Evolutionary conservation across 2,888 invertebrate genomes (phyloP), one percentile per base, ranked within the genome.

Genomic region (Nemapogon koenigi): DNA sequence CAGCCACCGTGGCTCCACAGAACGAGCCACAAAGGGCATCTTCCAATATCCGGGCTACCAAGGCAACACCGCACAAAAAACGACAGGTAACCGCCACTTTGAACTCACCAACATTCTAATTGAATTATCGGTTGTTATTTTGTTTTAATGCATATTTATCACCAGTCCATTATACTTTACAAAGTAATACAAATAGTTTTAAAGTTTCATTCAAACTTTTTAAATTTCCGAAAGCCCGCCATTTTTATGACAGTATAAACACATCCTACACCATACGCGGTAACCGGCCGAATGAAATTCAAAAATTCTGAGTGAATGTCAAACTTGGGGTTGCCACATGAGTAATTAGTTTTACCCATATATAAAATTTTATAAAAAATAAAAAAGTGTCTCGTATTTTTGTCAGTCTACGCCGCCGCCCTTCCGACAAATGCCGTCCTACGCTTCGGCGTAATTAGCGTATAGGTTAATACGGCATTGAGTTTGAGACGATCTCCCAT

Each of bases 21-120:
- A 85, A 55, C 92, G 87, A 64, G 90, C 87, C 62, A 91, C 87
- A 82, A 93, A 93, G 71, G 94, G 93, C 93, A 94, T 93, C 51
- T 79, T 81, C n/a, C n/a, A n/a, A n/a, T n/a, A n/a, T 70, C 68
- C 65, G 69, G 58, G 58, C 66, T 68, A 68, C 58, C 73, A 75
- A 75, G n/a, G 73, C 68, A 78, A 67, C 66, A 71, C 78, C 69
- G 60, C 76, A 76, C 75, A 78, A 78, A 78, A 78, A 76, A 76
- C 70, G 76, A 63, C 78, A 78, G 78, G 78, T 78, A 78, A 75
- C 75, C 68, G 73, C 72, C 76, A 75, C 78, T 78, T 78, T 69
- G 70, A 78, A 78, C 68, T 72, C 75, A 78, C 78, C 66, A 76
- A 73, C 76, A 78, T 76, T 69, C 64, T 73, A 66, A 63, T 65